phyloP scores from a whole-genome alignment of 2,113 vertebrate species.

The Syrmaticus mikado region DNA sequence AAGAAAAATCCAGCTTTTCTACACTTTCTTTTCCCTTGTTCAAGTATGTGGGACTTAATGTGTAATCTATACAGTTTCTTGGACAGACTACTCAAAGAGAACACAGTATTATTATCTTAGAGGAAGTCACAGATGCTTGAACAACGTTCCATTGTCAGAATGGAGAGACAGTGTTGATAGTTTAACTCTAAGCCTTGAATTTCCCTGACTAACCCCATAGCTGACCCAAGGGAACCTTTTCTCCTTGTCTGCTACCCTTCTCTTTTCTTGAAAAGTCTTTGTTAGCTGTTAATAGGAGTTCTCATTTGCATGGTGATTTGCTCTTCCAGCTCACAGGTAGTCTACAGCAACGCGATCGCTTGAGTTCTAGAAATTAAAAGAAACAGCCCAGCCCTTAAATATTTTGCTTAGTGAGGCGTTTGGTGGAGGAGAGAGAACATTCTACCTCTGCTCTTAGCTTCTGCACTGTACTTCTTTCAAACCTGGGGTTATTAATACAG shows the following conservation, averaged over 20 bases:
- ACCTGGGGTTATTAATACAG: constrained; percentile 12
- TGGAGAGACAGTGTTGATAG: constrained; percentile 1
- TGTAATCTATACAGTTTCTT: constrained; percentile 7
- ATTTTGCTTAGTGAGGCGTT: not conserved
- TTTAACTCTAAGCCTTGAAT: constrained; percentile 12
- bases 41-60: not conserved
- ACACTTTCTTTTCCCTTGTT: not conserved
- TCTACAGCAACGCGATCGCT: not conserved
- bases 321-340: not conserved
- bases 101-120: constrained; percentile 45
- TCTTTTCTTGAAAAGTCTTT: constrained; percentile 18
- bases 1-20: not conserved
- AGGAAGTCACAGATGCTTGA: constrained; percentile 11
- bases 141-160: constrained; percentile 40
- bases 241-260: not conserved
- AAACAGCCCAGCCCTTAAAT: not conserved
- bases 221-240: constrained; percentile 33
- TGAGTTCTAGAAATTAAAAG: not conserved
- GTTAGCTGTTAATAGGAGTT: constrained; percentile 18
- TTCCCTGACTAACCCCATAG: constrained; percentile 17
- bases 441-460: not conserved
- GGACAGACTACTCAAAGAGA: constrained; percentile 18
- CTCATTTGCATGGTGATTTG: not conserved
- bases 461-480: not conserved
- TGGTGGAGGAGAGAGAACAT: not conserved